Evolutionary conservation across 2,113 vertebrate species (phyloP), one percentile per base, ranked within the genome.

Genomic region (Aptenodytes forsteri): DNA sequence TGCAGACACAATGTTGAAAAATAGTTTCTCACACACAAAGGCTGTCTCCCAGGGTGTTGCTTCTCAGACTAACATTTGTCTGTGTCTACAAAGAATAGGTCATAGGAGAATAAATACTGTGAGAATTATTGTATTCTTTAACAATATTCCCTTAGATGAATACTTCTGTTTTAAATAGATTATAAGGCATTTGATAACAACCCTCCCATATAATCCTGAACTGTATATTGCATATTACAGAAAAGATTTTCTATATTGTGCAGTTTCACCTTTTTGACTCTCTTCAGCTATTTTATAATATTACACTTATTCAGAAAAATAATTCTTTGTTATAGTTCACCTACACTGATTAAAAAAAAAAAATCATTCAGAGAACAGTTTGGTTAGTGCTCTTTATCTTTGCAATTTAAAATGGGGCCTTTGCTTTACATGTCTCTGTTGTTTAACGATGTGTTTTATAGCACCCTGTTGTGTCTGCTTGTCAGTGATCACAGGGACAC

Each of bases 1-100:
- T 81, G 49, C 54, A 97, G 73, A 76, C 86, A 87, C 34, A 40
- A 72, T 38, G 50, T 58, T 90, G 76, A 96, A 94, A 92, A 89
- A 59, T 32, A 66, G 61, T 93, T 95, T 94, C 85, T 79, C 72
- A 75, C 36, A 84, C 44, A 87, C 52, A 72, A 86, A 92, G 40
- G 16, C 65, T 71, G 32, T 79, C 30, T 93, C 49, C 26, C 54
- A 50, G 58, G 25, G 22, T 64, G 20, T 46, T 83, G 22, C 12
- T 78, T 83, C 61, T 79, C 27, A 46, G 42, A 88, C 30, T 20
- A 58, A 55, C 26, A 34, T 62, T 73, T 47, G 66, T 73, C 67
- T 36, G 1, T 72, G 54, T 78, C 49, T 87, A 55, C 18, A 56
- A 96, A 71, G 25, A 90, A 50, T 55, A 47, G 32, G 13, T 64